Evolutionary conservation across 2,888 invertebrate species (phyloP).

Genomic region (Mycalesis mineus): DNA sequence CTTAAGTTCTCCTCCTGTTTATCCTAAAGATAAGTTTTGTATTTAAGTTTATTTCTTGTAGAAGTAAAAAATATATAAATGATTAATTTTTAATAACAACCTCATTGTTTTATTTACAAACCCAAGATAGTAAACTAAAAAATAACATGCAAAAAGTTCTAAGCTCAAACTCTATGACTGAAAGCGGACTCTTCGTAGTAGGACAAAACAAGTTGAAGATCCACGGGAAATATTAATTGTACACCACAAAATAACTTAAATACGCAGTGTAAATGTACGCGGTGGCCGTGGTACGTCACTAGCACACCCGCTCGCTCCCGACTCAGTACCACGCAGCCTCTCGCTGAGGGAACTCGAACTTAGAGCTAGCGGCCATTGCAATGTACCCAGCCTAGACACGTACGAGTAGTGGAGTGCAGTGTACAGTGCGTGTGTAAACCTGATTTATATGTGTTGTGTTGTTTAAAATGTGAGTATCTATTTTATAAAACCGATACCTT

Average conservation of each 20-base stretch:
- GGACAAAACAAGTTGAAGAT: too few species aligned
- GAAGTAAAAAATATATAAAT: too few species aligned
- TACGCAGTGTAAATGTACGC: slow-evolving; percentile 45
- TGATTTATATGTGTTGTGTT: slow-evolving; percentile 16
- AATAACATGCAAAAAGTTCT: too few species aligned
- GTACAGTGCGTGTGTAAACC: slow-evolving; percentile 31
- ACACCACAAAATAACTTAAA: slow-evolving; percentile 7
- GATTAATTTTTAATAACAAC: too few species aligned
- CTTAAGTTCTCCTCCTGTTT: too few species aligned
- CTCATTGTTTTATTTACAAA: too few species aligned
- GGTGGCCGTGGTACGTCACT: slow-evolving; percentile 51
- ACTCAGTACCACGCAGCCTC: slow-evolving; percentile 71
- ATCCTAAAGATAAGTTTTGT: too few species aligned
- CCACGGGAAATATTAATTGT: neutral
- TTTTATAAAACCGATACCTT: too few species aligned
- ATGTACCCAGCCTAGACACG: slow-evolving; percentile 19
- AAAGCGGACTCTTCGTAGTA: too few species aligned
- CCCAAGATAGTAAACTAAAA: too few species aligned
- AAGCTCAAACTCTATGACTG: too few species aligned
- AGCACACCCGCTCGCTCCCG: slow-evolving; percentile 47
- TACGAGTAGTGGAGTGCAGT: slow-evolving; percentile 68
- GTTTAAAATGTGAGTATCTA: slow-evolving; percentile 29
- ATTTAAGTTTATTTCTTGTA: too few species aligned
- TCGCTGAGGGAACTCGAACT: slow-evolving; percentile 48
- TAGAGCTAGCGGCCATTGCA: slow-evolving; percentile 2